Evolutionary conservation across 92 coral and sea anemone genomes (phyloP), one percentile per base, ranked within the genome.

Genomic region (Zoanthus gigantus): DNA sequence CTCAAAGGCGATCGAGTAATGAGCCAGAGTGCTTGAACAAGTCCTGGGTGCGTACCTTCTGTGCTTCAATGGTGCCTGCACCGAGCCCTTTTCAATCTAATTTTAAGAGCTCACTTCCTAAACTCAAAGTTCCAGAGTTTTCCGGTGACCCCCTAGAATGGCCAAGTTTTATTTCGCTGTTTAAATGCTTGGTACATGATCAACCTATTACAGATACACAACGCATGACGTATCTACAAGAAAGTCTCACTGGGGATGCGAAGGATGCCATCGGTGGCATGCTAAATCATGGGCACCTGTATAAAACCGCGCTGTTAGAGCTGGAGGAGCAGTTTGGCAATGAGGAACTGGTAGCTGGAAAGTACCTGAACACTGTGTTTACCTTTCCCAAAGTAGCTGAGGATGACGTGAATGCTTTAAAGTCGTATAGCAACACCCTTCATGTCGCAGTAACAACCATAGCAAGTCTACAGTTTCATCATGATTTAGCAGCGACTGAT

Each of bases 161-260:
- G 89, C 89, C 82, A 54, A 63, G 61, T 34, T 89, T 83, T 71
- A 83, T 76, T 45, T 83, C 67, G 74, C 80, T 82, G 73, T 89
- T 60, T 84, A 89, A 76, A 58, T 91, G 65, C 67, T 72, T 83
- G 72, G 91, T 67, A n/a, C 94, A 91, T 74, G 91, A 91, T 63
- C 91, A 89, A 61, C 92, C 92, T 0, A 71, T 89, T n/a, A 85
- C 92, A 23, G 88, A 92, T 84, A 86, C 92, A 10, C 91, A 91
- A 58, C 28, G 81, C 56, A 86, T 80, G 94, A 78, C 90, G 9
- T 74, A 85, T 72, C 87, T 86, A 23, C 81, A 92, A 68, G 57
- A 81, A 54, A 71, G 79, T 14, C 50, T 91, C 47, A 73, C 17
- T 29, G 91, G 93, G 17, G 91, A 84, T 61, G 88, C 92, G 77